Evolutionary conservation across 2,888 invertebrate species (phyloP), one percentile per base, ranked within the genome.

Genomic region (Hermodice carunculata): DNA sequence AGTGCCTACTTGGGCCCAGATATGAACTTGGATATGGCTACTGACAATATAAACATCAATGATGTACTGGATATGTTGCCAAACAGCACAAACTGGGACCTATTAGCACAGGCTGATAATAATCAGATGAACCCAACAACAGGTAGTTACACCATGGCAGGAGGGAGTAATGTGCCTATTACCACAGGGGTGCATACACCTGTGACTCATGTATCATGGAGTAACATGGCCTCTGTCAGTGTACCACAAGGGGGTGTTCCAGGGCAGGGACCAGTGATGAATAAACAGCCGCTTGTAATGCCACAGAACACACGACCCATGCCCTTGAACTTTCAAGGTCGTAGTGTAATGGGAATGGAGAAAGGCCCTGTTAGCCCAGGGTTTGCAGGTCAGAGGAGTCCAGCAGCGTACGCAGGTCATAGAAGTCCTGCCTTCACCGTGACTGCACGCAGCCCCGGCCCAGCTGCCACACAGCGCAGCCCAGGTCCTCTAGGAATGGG

Each of bases 21-120:
- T 8, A 11, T 37, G 8, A 34, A 53, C 17, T 6, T 40, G 3
- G 46, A 61, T 17, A 6, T 60, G 3, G 17, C 19, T 37, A 44
- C 48, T 24, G 34, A 42, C 60, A 51, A 46, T 29, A 28, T 67
- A 3, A 61, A 70, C 42, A 28, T 70, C 8, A 61, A 70, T 26
- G 62, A 67, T 28, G 58, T 67, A n/a, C 49, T 70, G 14, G 62
- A 65, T 40, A 32, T 64, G 53, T 48, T 69, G 44, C 66, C 69
- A 0, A 22, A 19, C 48, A 28, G 37, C 28, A 54, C 54, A 22
- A 43, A 28, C 29, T 59, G 61, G 65, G 51, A 60, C 24, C 26
- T 26, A 43, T 34, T 28, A 42, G 56, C 56, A 29, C 40, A 14
- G 3, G 56, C 28, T 8, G 17, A 22, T 29, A 19, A 51, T 8